Base-by-base conservation (phyloP, 1,140 invertebrate genomes). In the Drosophila truncata region DNA sequence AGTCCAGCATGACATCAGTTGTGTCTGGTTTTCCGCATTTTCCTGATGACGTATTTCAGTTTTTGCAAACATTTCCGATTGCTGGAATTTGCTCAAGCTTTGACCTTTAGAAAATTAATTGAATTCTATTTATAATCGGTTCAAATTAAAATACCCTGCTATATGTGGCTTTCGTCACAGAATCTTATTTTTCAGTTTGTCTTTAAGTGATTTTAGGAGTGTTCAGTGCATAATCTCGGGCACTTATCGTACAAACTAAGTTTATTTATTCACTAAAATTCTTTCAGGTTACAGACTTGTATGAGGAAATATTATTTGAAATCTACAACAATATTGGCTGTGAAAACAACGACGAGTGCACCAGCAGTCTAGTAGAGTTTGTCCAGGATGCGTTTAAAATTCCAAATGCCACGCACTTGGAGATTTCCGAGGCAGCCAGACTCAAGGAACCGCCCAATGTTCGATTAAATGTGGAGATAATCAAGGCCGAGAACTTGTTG, bases 301-400 rank as follows among this genome's bases (percentile, higher is more conserved):
- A 99, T 87, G 94, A 97, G 77, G 98, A 99, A 93, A 95, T 99
- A 27, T 93, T 99, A 57, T 99, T 97, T 92, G 97, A 98, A 93
- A 97, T 98, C 65, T 94, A 98, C 61, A 98, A 99, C 93, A 98
- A 98, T 94, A 96, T 99, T 80, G 97, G 97, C 58, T 95, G 95
- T 93, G 96, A 97, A 88, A 94, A 93, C 16, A 94, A 94, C 39
- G 95, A 96, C 67, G 95, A 96, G 16, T 95, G 96, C 5, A 94
- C 95, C 83, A 94, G 95, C 44, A 94, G 95, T 20, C 94, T 99
- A 42, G 95, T 98, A 78, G 94, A 95, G 55, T 98, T 98, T 93
- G 95, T 97, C 4, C 97, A 98, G 93, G 96, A 98, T 91, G 97
- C 97, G 3, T 99, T 99, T 91, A 97, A 97, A 92, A 95, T 97